Base-by-base conservation (phyloP, 2,113 vertebrate genomes). In the Trinectes maculatus region DNA sequence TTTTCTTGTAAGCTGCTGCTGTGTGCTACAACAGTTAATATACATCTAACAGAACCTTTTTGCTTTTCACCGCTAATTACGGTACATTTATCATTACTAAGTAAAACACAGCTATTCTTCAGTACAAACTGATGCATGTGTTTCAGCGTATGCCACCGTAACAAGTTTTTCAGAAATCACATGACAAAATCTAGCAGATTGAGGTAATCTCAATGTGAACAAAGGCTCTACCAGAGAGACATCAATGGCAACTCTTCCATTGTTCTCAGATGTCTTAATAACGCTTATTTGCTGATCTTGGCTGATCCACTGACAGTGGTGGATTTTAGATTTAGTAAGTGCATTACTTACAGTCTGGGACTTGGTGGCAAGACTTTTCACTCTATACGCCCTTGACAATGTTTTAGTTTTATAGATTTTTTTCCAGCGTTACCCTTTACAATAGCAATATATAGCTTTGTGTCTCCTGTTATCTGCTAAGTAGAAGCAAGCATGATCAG, bases 341-440 rank as follows among this genome's bases (percentile, higher is more conserved):
- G 19, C 28, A 25, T 73, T 60, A 60, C 64, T 60, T 43, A 56
- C 57, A 48, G 40, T 18, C 67, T 10, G 16, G 25, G 51, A 64
- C 58, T 70, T 21, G 13, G 3, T 53, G 13, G 25, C 18, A 21
- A 58, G 33, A 29, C 54, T 53, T 31, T 75, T 80, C 57, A 65
- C 65, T 56, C 34, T 63, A 43, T 25, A 15, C 31, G 59, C 29
- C 57, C 53, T 61, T 29, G 80, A 74, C 65, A 83, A 52, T 46
- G 18, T 70, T 42, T 56, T 37, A 40, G 49, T 69, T 75, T 25
- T 72, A 52, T 34, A 24, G 42, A 60, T 25, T 52, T 69, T 31
- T 56, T 56, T 34, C 53, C 25, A 58, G 44, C 12, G 54, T 43
- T 48, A 62, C 33, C 48, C 67, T 16, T 53, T 34, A 37, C 19